phyloP scores from a whole-genome alignment of 1,140 invertebrate genomes.

The Drosophila virilis region DNA sequence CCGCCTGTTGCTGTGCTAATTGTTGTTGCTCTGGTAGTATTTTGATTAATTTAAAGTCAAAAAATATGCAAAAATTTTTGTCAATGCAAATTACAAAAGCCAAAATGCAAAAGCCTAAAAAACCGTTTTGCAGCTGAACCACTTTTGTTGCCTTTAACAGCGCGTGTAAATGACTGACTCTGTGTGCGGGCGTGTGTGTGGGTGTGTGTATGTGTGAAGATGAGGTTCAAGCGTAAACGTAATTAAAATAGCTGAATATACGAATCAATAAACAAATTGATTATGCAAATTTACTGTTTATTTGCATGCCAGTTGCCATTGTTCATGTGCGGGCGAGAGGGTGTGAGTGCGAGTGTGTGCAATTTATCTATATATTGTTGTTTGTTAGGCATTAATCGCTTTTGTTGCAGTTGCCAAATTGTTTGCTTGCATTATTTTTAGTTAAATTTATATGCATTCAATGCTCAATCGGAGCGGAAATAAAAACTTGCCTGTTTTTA shows the following conservation, averaged over 20 bases:
- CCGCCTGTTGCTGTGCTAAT: constrained; percentile 32
- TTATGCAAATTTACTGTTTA: constrained; percentile 80
- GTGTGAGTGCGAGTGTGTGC: neutral
- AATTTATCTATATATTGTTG: constrained; percentile 18
- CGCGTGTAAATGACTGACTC: constrained; percentile 4
- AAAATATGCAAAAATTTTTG: constrained; percentile 51
- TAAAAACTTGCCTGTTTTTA: constrained; percentile 51
- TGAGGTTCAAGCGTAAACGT: constrained; percentile 54
- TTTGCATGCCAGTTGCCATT: constrained; percentile 65
- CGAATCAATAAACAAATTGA: constrained; percentile 81
- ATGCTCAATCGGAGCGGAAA: constrained; percentile 76
- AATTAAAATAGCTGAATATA: constrained; percentile 76
- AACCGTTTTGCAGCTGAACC: constrained; percentile 25
- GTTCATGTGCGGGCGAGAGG: constrained; percentile 20
- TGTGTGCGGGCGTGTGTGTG: neutral
- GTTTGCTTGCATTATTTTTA: constrained; percentile 66
- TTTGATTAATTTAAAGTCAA: constrained; percentile 53
- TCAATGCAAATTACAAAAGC: constrained; percentile 41
- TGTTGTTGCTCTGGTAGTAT: constrained; percentile 37
- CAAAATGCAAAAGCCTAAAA: constrained; percentile 24
- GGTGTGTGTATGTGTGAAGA: constrained; percentile 22
- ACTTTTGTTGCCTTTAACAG: constrained; percentile 19
- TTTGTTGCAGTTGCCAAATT: constrained; percentile 60
- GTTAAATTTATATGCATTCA: constrained; percentile 72
- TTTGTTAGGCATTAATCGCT: constrained; percentile 73